phyloP scores from a whole-genome alignment of 2,797 vertebrate species.

The Danio choprae region DNA sequence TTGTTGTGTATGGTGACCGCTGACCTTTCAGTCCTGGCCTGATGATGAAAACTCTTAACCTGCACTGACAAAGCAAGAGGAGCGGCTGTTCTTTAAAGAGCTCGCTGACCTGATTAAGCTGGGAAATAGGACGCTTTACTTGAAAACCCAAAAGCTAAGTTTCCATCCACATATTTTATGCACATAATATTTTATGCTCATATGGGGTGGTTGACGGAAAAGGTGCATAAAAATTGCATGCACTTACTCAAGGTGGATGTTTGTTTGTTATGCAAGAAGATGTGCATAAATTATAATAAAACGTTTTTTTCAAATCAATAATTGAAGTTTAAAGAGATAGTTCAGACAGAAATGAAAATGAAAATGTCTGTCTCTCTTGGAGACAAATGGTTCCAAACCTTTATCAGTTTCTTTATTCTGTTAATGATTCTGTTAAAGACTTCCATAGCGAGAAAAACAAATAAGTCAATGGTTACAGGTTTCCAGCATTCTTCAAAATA shows the following conservation, averaged over 20 bases:
- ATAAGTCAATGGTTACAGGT: too few relatives aligned
- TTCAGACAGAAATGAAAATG: too few relatives aligned
- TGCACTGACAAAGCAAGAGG: conserved; percentile 30
- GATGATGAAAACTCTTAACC: conserved; percentile 64
- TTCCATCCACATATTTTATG: background rate
- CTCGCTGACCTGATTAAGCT: conserved; percentile 8
- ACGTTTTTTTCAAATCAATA: background rate
- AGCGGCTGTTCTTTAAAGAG: conserved; percentile 14
- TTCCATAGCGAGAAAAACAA: too few relatives aligned
- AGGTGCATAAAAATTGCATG: background rate
- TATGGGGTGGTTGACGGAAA: background rate
- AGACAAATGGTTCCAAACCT: too few relatives aligned
- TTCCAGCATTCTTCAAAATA: too few relatives aligned
- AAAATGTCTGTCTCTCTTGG: too few relatives aligned
- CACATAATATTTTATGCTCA: background rate
- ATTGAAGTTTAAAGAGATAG: background rate
- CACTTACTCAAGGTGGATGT: background rate
- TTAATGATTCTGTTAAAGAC: too few relatives aligned
- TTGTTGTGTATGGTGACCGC: conserved; percentile 68
- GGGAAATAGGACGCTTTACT: background rate
- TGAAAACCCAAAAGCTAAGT: background rate
- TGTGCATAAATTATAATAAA: background rate
- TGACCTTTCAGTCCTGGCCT: conserved; percentile 59
- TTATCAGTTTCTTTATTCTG: too few relatives aligned
- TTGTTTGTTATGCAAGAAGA: background rate